Conservation (phyloP, 2,888 invertebrate species). For the Drosophila heteroneura region DNA sequence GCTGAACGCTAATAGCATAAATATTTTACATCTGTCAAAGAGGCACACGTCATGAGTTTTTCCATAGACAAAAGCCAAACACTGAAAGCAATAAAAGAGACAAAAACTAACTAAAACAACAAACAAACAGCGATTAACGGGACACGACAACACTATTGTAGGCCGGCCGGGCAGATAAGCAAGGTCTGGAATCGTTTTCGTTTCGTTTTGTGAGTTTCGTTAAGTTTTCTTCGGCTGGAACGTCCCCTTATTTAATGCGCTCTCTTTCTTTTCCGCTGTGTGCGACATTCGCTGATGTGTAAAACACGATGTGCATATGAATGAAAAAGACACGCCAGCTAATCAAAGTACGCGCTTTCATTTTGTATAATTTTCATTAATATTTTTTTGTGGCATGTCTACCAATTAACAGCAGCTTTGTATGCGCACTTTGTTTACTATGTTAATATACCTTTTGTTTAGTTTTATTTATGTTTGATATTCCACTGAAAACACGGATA, state of each 20-base stretch:
- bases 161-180: constrained; percentile 58
- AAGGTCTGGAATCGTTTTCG: constrained; percentile 21
- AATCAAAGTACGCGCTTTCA: constrained; percentile 78
- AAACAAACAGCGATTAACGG: constrained; percentile 53
- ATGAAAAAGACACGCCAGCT: constrained; percentile 74
- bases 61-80: constrained; percentile 12
- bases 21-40: constrained; percentile 22
- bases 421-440: constrained; percentile 25
- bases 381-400: neutral
- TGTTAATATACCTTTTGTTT: constrained; percentile 51
- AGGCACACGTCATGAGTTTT: constrained; percentile 69
- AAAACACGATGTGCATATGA: constrained; percentile 74
- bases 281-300: constrained; percentile 53
- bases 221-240: constrained; percentile 46
- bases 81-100: neutral
- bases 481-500: constrained; percentile 40
- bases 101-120: constrained; percentile 26
- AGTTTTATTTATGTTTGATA: constrained; percentile 27
- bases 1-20: constrained; percentile 55
- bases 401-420: constrained; percentile 9
- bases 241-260: constrained; percentile 7
- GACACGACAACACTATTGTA: constrained; percentile 35
- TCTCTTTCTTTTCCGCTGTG: constrained; percentile 35
- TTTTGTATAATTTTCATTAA: constrained; percentile 35
- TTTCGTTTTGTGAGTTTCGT: constrained; percentile 26